Evolutionary conservation across 2,797 vertebrate species (phyloP).

Genomic region (Tapirus indicus): DNA sequence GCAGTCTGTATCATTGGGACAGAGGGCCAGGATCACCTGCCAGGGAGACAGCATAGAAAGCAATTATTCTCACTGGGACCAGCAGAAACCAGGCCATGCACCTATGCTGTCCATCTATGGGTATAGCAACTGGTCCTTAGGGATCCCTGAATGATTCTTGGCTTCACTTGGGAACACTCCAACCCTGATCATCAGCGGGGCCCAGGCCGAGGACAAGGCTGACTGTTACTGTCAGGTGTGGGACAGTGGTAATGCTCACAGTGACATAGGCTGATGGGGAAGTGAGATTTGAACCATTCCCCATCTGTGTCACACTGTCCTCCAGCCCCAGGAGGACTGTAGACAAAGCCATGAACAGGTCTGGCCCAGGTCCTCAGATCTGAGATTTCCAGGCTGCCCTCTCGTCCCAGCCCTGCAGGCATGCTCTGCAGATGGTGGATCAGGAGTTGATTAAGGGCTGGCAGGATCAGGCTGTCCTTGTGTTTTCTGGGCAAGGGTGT

Average conservation of each 20-base stretch:
- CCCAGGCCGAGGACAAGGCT: background rate
- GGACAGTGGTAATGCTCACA: no score
- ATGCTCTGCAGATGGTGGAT: no score
- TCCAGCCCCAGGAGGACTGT: background rate
- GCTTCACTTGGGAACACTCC: background rate
- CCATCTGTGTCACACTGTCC: background rate
- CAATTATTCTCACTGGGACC: background rate
- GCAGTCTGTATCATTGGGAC: no score
- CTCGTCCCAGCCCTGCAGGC: rapidly evolving
- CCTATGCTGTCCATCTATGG: background rate
- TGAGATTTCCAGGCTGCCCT: background rate
- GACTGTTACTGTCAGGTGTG: background rate
- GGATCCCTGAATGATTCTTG: background rate
- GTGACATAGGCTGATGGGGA: no score
- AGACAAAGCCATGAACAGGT: background rate
- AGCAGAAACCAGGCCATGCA: background rate
- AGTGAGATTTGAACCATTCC: no score
- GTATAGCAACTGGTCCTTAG: rapidly evolving
- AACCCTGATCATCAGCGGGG: background rate
- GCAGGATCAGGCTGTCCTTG: background rate
- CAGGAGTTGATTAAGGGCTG: background rate
- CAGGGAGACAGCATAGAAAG: no score
- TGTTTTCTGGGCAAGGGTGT: background rate
- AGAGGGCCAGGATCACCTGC: no score
- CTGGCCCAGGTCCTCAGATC: rapidly evolving